These are phyloP conservation scores for Mesembrinibis cayennensis DNA, from an alignment of 2,113 vertebrate species.

Conservation along the genomic window DNA sequence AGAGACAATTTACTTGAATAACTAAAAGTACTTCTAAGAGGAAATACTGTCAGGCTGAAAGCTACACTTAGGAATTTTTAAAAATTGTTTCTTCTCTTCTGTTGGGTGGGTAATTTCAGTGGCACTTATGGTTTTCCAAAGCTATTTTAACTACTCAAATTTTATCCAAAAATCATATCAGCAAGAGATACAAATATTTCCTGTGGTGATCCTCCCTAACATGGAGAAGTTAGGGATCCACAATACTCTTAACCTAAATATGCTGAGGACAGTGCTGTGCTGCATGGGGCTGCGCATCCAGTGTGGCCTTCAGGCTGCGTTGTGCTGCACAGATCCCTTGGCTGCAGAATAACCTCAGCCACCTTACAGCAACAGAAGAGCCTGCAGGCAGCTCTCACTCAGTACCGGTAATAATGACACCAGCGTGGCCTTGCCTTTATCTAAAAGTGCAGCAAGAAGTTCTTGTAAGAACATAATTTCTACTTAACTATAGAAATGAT, in stretches of 20 bases:
- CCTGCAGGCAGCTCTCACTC: neutral
- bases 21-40: neutral
- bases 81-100: neutral
- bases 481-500: neutral
- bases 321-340: neutral
- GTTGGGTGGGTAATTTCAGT: neutral
- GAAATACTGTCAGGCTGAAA: neutral
- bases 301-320: neutral
- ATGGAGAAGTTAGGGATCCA: neutral
- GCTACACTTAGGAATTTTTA: neutral
- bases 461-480: neutral
- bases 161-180: neutral
- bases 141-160: neutral
- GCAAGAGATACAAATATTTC: neutral
- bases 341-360: neutral
- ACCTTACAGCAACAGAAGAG: neutral
- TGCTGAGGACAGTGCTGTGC: no score
- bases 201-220: neutral
- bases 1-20: neutral
- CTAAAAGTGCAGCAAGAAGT: neutral
- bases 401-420: rapidly evolving
- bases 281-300: rapidly evolving
- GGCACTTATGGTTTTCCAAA: neutral
- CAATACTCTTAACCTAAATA: neutral
- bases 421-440: neutral